These are phyloP conservation scores for Trogon surrucura DNA, from an alignment of 2,113 vertebrate genomes.

Conservation along the genomic window DNA sequence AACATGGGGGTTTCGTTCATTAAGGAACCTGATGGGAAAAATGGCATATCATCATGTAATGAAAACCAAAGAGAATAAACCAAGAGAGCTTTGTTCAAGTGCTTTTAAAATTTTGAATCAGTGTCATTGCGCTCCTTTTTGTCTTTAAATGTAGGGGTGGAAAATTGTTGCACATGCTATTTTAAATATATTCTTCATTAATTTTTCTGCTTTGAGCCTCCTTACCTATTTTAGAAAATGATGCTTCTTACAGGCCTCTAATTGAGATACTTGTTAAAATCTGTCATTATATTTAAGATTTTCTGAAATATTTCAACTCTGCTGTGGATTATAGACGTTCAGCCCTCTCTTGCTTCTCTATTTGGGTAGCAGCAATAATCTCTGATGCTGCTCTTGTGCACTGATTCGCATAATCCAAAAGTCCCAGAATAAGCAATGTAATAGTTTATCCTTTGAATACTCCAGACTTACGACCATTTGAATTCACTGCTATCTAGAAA, in stretches of 20 bases:
- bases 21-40: not conserved
- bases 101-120: not conserved
- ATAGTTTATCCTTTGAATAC: not conserved
- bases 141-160: not conserved
- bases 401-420: not conserved
- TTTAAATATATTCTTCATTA: not conserved
- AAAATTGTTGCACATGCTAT: not conserved
- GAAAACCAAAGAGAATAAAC: not conserved
- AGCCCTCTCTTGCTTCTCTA: not conserved
- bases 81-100: not conserved
- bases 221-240: not conserved
- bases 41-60: not conserved
- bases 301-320: not conserved
- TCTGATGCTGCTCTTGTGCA: not conserved
- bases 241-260: not conserved
- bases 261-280: not conserved
- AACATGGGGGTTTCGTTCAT: not conserved
- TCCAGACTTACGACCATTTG: not conserved
- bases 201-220: not conserved
- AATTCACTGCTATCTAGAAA: not conserved
- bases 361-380: not conserved
- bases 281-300: not conserved
- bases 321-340: not conserved
- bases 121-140: not conserved
- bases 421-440: not conserved